A percentile compares a stretch with the other conserved stretches of the same genome.
These are phyloP conservation scores for Danio jaintianensis DNA, from an alignment of 2,797 vertebrate species.

Conservation along the genomic window DNA sequence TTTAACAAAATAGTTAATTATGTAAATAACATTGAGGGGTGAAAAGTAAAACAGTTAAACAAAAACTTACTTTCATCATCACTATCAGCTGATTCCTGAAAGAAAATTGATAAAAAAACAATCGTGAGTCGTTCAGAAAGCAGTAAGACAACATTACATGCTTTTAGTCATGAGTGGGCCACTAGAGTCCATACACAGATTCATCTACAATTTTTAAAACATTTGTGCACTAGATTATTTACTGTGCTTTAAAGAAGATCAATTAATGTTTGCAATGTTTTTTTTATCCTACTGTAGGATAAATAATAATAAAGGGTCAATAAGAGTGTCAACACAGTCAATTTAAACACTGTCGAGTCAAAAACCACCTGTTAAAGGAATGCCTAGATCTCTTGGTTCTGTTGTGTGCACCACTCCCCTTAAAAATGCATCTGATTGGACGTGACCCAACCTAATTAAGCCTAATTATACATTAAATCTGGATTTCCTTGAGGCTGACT, in stretches of 20 bases:
- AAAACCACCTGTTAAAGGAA: background rate
- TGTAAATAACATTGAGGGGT: too few species aligned
- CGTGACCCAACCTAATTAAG: background rate
- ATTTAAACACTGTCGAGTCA: background rate
- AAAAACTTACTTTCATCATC: conserved; percentile 96
- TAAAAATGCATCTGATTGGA: background rate
- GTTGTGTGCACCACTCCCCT: background rate
- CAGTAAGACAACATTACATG: background rate
- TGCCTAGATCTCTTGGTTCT: background rate
- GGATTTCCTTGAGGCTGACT: background rate
- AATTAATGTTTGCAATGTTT: background rate
- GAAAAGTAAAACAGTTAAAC: too few species aligned
- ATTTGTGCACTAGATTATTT: background rate
- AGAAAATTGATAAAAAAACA: conserved; percentile 42
- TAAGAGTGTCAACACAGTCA: background rate
- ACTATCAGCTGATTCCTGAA: conserved; percentile 94
- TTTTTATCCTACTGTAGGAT: background rate
- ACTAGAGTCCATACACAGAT: background rate
- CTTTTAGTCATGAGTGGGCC: background rate
- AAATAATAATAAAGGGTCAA: background rate
- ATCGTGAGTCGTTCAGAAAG: background rate
- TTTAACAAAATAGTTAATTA: too few species aligned
- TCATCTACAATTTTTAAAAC: background rate
- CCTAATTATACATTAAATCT: background rate
- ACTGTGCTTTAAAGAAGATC: background rate